phyloP scores from a whole-genome alignment of 2,888 invertebrate species.

The Leuctra nigra region DNA sequence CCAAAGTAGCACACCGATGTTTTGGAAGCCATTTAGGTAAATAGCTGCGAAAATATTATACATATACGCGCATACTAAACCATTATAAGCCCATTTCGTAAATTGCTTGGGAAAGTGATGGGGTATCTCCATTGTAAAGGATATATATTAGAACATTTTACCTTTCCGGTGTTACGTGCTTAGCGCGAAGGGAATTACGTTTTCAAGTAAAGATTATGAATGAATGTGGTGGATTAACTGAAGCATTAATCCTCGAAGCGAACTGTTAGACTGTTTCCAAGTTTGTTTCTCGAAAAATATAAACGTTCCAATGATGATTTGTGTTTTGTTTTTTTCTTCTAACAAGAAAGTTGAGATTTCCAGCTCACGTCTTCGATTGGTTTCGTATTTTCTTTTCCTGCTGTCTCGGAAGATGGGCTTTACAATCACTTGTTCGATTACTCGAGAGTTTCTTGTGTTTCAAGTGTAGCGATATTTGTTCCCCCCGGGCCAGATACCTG shows the following conservation, averaged over 20 bases:
- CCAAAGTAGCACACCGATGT: slow-evolving; percentile 21
- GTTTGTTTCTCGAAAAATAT: background rate
- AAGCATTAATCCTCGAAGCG: background rate
- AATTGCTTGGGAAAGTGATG: slow-evolving; percentile 19
- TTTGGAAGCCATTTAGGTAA: slow-evolving; percentile 22
- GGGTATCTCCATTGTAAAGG: slow-evolving; percentile 5
- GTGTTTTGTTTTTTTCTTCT: background rate
- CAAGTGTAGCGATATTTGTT: background rate
- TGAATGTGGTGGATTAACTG: too few species aligned
- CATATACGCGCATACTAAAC: slow-evolving; percentile 12
- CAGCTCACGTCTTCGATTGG: slow-evolving; percentile 24
- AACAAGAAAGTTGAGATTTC: slow-evolving; percentile 1
- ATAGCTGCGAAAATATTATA: slow-evolving; percentile 20
- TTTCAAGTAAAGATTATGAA: too few species aligned
- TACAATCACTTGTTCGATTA: slow-evolving; percentile 9
- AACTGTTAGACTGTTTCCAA: background rate
- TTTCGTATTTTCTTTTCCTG: slow-evolving; percentile 21
- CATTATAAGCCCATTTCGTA: slow-evolving; percentile 21
- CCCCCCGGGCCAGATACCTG: background rate
- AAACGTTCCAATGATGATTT: background rate
- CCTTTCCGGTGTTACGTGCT: too few species aligned
- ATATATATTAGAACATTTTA: background rate
- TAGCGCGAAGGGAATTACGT: background rate
- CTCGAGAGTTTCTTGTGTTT: background rate
- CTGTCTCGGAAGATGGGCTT: slow-evolving; percentile 12